Percentiles rank a stretch among this genome's conserved stretches.
These are phyloP conservation scores for Bungarus multicinctus DNA, from an alignment of 2,113 vertebrate species.

Conservation along the genomic window DNA sequence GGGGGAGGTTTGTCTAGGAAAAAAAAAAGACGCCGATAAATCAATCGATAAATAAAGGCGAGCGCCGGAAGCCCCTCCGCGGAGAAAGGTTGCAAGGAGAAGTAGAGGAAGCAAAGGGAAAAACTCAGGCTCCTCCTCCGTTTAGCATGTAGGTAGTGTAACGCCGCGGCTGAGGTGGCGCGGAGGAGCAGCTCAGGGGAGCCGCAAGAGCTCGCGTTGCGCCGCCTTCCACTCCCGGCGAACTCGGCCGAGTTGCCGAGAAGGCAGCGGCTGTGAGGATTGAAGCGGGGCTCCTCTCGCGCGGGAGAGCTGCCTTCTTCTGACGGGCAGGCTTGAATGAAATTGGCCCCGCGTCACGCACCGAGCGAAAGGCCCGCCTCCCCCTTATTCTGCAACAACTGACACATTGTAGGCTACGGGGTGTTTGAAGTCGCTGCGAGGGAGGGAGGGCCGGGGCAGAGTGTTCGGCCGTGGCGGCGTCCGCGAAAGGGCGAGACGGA, in stretches of 20 bases:
- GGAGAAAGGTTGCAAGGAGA: background rate
- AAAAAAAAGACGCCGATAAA: background rate
- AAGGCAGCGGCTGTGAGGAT: constrained; percentile 26
- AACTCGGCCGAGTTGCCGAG: constrained; percentile 35
- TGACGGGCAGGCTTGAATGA: constrained; percentile 75
- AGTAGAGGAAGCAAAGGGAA: background rate
- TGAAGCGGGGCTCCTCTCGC: constrained; percentile 6
- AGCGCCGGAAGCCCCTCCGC: background rate
- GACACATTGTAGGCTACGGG: constrained; percentile 66
- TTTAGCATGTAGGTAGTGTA: constrained; percentile 44
- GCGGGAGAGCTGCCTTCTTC: constrained; percentile 45
- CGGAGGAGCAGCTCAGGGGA: constrained; percentile 51
- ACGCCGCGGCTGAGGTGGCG: constrained; percentile 33
- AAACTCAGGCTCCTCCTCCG: constrained; percentile 55
- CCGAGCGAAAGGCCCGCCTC: constrained; percentile 69
- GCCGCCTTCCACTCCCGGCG: constrained; percentile 41
- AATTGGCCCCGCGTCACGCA: constrained; percentile 63
- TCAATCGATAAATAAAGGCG: background rate
- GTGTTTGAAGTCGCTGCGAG: constrained; percentile 50
- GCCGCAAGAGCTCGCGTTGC: constrained; percentile 50
- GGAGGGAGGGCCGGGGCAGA: constrained; percentile 25
- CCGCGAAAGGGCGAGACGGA: constrained; percentile 17
- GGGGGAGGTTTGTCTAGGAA: too few relatives aligned
- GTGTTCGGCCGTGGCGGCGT: background rate
- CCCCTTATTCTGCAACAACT: constrained; percentile 67